phyloP scores from a whole-genome alignment of 53 echinoderm and acorn worm genomes.

The Patiria pectinifera region DNA sequence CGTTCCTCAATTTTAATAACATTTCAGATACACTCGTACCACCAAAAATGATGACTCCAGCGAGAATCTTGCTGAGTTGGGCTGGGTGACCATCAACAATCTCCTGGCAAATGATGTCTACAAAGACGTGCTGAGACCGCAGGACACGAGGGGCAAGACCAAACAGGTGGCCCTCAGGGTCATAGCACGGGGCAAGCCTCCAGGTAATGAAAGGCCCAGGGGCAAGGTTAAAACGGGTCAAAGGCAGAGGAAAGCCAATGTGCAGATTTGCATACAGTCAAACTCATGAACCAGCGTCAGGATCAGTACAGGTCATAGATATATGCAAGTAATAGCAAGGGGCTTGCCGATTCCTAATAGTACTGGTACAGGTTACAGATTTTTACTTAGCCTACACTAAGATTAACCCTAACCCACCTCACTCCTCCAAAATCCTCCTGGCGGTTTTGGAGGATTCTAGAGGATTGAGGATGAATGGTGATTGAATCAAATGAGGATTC shows the following conservation, averaged over 20 bases:
- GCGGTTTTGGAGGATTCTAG: too few species aligned
- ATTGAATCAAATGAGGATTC: too few species aligned
- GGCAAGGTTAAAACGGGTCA: neutral
- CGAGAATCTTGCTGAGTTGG: conserved; percentile 92
- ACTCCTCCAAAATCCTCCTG: too few species aligned
- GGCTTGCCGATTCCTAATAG: too few species aligned
- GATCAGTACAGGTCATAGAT: too few species aligned
- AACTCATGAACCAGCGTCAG: too few species aligned
- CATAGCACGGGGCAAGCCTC: conserved; percentile 89
- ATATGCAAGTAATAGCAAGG: too few species aligned
- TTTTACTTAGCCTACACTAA: too few species aligned
- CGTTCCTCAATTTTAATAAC: neutral
- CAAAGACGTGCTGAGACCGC: conserved; percentile 91
- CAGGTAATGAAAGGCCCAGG: conserved; percentile 66
- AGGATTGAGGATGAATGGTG: too few species aligned
- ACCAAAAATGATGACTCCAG: conserved; percentile 94
- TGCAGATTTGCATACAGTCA: too few species aligned
- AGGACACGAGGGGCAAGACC: conserved; percentile 86
- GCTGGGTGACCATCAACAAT: conserved; percentile 93
- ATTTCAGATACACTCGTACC: conserved; percentile 81
- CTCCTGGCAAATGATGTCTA: conserved; percentile 93
- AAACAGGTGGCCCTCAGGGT: conserved; percentile 91
- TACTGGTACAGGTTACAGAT: too few species aligned
- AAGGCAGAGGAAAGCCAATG: neutral
- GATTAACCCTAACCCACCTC: too few species aligned